Percentiles rank a stretch among this genome's conserved stretches.
Evolutionary conservation across 2,113 vertebrate genomes (phyloP).

Genomic region (Stegostoma tigrinum): DNA sequence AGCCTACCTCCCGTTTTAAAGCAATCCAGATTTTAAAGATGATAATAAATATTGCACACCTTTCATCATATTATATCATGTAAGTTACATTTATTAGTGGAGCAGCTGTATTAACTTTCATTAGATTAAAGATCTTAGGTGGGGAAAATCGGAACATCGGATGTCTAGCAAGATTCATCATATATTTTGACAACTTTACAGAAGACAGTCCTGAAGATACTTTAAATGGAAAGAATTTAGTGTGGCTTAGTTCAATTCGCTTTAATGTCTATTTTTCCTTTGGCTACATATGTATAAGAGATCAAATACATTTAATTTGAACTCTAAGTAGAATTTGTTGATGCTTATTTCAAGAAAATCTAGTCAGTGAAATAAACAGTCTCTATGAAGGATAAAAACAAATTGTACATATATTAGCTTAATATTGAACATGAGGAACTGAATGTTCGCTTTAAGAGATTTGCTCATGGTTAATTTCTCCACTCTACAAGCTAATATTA

Average conservation of each 20-base stretch:
- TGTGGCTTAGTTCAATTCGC: neutral
- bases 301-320: neutral
- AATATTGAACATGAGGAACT: neutral
- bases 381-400: neutral
- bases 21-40: no score
- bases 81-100: neutral
- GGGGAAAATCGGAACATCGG: neutral
- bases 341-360: neutral
- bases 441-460: neutral
- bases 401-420: neutral
- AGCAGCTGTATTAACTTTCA: neutral
- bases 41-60: no score
- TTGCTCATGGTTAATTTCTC: neutral
- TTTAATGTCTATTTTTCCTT: neutral
- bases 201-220: neutral
- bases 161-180: neutral
- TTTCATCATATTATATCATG: neutral
- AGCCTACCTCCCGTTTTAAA: no score
- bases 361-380: neutral
- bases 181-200: neutral
- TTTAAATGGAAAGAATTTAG: neutral
- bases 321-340: neutral
- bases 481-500: neutral
- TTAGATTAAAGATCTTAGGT: neutral
- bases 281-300: neutral